Base-by-base conservation (phyloP, 2,113 vertebrate genomes). In the Echinops telfairi region DNA sequence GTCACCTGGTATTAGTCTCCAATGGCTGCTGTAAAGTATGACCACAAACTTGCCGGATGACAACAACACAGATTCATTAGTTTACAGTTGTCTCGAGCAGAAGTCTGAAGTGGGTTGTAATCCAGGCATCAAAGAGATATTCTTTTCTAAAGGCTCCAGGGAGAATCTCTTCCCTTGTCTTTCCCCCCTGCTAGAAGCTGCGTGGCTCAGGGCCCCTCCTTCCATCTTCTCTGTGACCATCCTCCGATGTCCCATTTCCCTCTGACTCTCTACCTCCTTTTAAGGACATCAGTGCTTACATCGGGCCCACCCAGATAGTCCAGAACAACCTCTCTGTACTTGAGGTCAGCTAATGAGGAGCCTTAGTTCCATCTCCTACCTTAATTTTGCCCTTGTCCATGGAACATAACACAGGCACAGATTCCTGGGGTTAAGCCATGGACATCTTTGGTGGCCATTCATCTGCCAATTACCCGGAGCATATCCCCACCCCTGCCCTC, bases 1-100 rank as follows among this genome's bases (percentile, higher is more conserved):
- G 98, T 97, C 25, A 0, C 83, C 38, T 17, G 3, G 57, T 53
- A 53, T 12, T 3, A 2, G 8, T 38, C 17, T 58, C 40, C 40
- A 3, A 0, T 6, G 33, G 31, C 64, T 57, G 25, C 58, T 3
- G 3, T 22, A 1, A 53, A 1, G 1, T 23, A 6, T 11, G n/a
- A n/a, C 66, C 40, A 62, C 60, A 76, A 9, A 58, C 27, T 10
- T 2, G 0, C 2, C 29, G 31, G 31, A 40, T 60, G 25, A 1
- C 66, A 88, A 33, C 25, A 0, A 0, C 27, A 27, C 2, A 6
- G 0, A 15, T 2, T 11, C 80, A 11, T 25, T 33, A 0, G 3
- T 11, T 58, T 0, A 0, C 2, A 14, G 66, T 62, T 43, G 10
- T 40, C 22, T 23, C 17, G 4, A 6, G 36, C 19, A 2, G 8